Evolutionary conservation across 2,113 vertebrate species (phyloP).

Genomic region (Astur gentilis): DNA sequence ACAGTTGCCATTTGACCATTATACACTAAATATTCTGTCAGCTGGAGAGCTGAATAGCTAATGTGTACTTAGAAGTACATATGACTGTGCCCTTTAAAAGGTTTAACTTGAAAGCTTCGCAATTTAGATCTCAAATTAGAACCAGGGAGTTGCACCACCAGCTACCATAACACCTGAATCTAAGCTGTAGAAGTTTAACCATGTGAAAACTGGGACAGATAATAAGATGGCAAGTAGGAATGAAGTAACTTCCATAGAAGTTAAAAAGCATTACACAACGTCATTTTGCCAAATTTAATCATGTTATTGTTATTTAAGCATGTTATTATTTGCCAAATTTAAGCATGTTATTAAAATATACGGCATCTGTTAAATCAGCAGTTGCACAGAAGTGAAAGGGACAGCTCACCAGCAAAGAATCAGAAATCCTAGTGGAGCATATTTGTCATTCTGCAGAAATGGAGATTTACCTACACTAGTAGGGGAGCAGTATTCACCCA

Average conservation of each 20-base stretch:
- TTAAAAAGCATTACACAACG: background rate
- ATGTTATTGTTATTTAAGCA: background rate
- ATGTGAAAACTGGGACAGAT: background rate
- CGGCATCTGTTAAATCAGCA: background rate
- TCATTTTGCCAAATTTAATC: background rate
- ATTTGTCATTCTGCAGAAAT: background rate
- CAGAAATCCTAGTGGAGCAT: fast-evolving
- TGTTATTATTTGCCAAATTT: background rate
- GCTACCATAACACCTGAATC: background rate
- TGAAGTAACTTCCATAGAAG: background rate
- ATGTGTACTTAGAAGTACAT: background rate
- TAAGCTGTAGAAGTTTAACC: background rate
- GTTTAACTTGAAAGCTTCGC: background rate
- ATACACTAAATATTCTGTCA: constrained; percentile 16
- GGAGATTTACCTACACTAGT: background rate
- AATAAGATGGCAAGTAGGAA: background rate
- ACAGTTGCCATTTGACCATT: constrained; percentile 41
- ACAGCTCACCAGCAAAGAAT: background rate
- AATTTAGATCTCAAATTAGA: background rate
- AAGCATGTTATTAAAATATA: background rate
- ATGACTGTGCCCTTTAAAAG: background rate
- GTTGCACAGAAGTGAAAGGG: background rate
- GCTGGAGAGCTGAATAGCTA: background rate
- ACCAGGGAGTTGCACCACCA: background rate
- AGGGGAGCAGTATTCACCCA: background rate